Evolutionary conservation across 2,888 invertebrate genomes (phyloP), one percentile per base, ranked within the genome.

Genomic region (Lasioglossum marginatum): DNA sequence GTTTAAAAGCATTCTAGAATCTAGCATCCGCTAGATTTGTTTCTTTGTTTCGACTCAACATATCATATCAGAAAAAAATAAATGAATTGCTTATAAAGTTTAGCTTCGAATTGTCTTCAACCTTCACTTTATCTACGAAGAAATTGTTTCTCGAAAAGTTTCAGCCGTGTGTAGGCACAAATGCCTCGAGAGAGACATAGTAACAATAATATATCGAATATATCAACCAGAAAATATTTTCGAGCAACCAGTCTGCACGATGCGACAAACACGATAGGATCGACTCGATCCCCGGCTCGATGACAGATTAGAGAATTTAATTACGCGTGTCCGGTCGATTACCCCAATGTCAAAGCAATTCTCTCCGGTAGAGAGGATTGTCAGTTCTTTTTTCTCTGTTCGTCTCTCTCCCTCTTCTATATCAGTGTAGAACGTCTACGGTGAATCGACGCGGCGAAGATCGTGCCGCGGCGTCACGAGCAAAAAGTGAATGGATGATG

Each of bases 401-500:
- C 45, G 19, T 19, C 34, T 6, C 68, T 34, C 23, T 68, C 23
- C 23, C 1, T 37, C 14, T 40, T 31, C 70, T 16, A 3, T 2
- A 14, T n/a, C 40, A 40, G 40, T 40, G 23, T 37, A n/a, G 70
- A 40, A 37, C 37, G 43, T 70, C 68, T 45, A 43, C 45, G 37
- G 63, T 66, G 40, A 73, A 82, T 82, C 72, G 72, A 70, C 70
- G n/a, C 70, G 31, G 77, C 27, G 37, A 70, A 37, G 60, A 81
- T 73, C 52, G 52, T n/a, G 34, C 23, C n/a, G 45, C 74, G 45
- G 34, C 73, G 12, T 72, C 4, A 27, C 70, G 77, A 34, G 83
- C 81, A 89, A 87, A 88, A 90, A 87, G 86, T 82, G 79, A 87
- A 87, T 84, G 84, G 82, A 70, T 34, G 83, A 77, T 63, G 79